Evolutionary conservation across 2,888 invertebrate species (phyloP), one percentile per base, ranked within the genome.

Genomic region (Hyalella azteca): DNA sequence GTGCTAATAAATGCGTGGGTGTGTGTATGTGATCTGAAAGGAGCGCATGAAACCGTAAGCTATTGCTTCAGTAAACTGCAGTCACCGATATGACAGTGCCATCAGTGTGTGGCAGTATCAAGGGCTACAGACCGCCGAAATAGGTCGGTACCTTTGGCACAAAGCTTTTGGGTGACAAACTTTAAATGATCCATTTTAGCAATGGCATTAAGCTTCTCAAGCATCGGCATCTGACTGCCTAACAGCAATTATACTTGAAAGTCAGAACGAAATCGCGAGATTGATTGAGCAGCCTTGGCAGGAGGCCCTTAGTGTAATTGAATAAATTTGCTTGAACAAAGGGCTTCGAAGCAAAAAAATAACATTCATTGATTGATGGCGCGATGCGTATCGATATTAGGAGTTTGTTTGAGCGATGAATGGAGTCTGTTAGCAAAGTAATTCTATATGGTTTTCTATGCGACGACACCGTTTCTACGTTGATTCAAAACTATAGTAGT

Each of bases 161-260:
- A n/a, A n/a, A n/a, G 39, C 66, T 66, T 15, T 15, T 66, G 66
- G 66, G 66, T 36, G 66, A 36, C 19, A 22, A 66, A 36, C 49
- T 50, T 7, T 54, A 29, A 26, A 29, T 54, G 22, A 54, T 54
- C 9, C 54, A 26, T 54, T 11, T 54, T 22, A 3, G 26, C 54
- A 54, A 29, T n/a, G n/a, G n/a, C 54, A 26, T 7, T 9, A 29
- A 22, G 54, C 26, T 13, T 54, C 26, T 54, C 54, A 54, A 22
- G 26, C 4, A 1, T 22, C 29, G 5, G 7, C 54, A 22, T 26
- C 54, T 22, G 3, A 45, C 45, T 19, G 1, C 45, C 45, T 45
- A 11, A 45, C 19, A 3, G 45, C 11, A 11, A 45, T 11, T 1
- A 11, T 19, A 45, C 1, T 45, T 45, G 1, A 1, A 1, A 45